These are phyloP conservation scores for Lycocerus yunnanus DNA, from an alignment of 2,888 invertebrate species.

Conservation along the genomic window DNA sequence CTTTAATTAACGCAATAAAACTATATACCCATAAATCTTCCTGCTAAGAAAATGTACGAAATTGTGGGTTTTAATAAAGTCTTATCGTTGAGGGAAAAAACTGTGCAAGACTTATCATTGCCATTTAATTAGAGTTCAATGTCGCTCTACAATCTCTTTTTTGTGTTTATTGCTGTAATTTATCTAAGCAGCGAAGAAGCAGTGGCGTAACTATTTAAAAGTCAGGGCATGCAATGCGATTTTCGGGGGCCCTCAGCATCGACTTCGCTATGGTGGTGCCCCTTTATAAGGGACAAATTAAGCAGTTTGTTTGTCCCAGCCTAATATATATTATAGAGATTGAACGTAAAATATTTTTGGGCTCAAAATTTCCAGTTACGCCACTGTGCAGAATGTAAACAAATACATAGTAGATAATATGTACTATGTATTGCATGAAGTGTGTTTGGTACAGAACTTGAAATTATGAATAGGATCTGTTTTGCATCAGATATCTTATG, in stretches of 20 bases:
- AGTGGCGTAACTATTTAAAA: too few relatives aligned
- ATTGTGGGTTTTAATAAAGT: neutral
- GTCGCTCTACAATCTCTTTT: neutral
- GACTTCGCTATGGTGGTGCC: too few relatives aligned
- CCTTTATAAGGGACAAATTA: too few relatives aligned
- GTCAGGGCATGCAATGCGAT: too few relatives aligned
- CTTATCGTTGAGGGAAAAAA: neutral
- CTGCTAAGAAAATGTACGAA: neutral
- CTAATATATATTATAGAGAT: too few relatives aligned
- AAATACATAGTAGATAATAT: neutral
- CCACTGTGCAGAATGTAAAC: too few relatives aligned
- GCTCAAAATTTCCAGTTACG: too few relatives aligned
- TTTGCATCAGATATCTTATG: conserved; percentile 3
- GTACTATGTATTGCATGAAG: neutral
- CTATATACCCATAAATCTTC: neutral
- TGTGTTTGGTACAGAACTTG: conserved; percentile 1
- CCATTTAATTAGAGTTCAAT: neutral
- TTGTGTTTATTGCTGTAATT: neutral
- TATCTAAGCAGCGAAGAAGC: neutral
- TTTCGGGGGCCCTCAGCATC: too few relatives aligned
- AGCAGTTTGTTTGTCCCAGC: too few relatives aligned
- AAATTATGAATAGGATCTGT: conserved; percentile 11
- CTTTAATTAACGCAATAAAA: neutral
- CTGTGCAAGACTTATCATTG: neutral
- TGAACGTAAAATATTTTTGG: too few relatives aligned